Evolutionary conservation across 2,888 invertebrate genomes (phyloP).

Genomic region (Acleris laterana): DNA sequence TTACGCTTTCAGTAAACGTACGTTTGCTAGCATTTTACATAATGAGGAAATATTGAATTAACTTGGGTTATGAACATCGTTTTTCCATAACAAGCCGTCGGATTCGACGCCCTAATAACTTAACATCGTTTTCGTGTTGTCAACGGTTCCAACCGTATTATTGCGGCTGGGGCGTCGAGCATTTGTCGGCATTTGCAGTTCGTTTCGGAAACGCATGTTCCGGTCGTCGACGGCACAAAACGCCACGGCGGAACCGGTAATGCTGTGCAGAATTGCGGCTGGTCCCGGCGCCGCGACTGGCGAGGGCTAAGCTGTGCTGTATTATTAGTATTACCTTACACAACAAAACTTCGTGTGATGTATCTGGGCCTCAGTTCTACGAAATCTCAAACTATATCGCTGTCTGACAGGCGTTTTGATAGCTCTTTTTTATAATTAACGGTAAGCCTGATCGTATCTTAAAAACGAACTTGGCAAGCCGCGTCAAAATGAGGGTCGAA

Average conservation of each 20-base stretch:
- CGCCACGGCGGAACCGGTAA: conserved; percentile 61
- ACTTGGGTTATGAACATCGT: conserved; percentile 8
- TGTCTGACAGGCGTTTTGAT: no score
- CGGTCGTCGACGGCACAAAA: conserved; percentile 64
- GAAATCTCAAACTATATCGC: no score
- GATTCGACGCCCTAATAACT: conserved; percentile 59
- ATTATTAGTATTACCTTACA: no score
- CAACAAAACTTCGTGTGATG: no score
- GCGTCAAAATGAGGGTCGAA: no score
- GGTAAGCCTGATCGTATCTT: no score
- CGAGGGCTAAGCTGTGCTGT: conserved; percentile 1
- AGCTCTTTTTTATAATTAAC: no score
- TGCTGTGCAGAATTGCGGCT: conserved; percentile 68
- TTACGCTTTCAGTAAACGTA: conserved; percentile 4
- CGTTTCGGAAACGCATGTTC: conserved; percentile 64
- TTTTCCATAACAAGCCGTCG: conserved; percentile 32
- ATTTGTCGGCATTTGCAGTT: conserved; percentile 71
- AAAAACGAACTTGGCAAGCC: no score
- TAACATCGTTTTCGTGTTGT: conserved; percentile 64
- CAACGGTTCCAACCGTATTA: conserved; percentile 56
- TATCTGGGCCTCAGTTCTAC: no score
- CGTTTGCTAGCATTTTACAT: conserved; percentile 5
- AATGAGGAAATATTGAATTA: conserved; percentile 12
- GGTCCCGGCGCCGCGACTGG: conserved; percentile 19
- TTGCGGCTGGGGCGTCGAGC: conserved; percentile 47